Conservation (phyloP, 2,113 vertebrate genomes). For the Nettapus auritus region DNA sequence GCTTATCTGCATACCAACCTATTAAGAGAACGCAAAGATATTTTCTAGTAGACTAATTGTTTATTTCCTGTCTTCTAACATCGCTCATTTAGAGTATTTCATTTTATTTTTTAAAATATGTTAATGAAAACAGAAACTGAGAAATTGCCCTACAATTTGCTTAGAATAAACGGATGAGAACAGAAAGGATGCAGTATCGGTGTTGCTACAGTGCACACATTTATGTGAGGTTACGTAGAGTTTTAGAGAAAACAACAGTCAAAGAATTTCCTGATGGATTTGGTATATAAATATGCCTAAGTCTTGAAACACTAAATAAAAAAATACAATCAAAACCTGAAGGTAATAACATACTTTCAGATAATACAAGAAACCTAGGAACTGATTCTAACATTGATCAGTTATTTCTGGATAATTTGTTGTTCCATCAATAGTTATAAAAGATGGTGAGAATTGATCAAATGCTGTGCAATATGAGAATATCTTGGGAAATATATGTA, state of each 20-base stretch:
- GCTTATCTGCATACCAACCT: background rate
- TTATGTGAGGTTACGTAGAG: background rate
- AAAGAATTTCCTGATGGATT: background rate
- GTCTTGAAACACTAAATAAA: constrained; percentile 17
- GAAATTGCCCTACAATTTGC: background rate
- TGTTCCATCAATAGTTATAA: constrained; percentile 74
- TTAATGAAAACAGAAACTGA: background rate
- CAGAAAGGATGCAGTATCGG: background rate
- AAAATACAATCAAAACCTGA: constrained; percentile 20
- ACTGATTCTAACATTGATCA: constrained; percentile 62
- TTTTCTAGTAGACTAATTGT: background rate
- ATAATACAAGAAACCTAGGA: constrained; percentile 8
- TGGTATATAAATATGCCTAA: background rate
- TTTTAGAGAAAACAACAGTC: background rate
- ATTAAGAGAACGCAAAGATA: background rate
- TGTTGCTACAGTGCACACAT: background rate
- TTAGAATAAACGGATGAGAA: background rate
- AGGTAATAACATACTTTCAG: constrained; percentile 33
- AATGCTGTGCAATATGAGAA: constrained; percentile 30
- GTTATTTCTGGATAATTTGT: constrained; percentile 71
- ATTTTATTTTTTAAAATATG: background rate
- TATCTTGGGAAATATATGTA: constrained; percentile 68
- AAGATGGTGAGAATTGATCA: constrained; percentile 66
- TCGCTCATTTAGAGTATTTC: background rate
- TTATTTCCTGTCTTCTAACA: background rate